Conservation (phyloP, 2,113 vertebrate species). For the Microtus ochrogaster region DNA sequence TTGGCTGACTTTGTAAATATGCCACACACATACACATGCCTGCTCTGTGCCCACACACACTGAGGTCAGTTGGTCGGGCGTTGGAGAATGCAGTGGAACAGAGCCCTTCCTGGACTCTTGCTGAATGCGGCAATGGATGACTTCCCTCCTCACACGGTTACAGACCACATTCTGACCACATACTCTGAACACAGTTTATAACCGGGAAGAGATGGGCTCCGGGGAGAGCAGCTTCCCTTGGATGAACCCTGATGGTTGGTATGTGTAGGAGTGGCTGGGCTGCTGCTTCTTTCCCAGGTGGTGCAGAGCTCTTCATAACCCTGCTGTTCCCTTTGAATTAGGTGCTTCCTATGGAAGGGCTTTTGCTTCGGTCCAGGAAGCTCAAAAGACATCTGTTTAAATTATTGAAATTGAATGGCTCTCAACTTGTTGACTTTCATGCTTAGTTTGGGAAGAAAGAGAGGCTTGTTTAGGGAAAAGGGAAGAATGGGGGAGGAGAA, state of each 20-base stretch:
- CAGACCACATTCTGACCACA: conserved; percentile 42
- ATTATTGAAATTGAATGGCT: conserved; percentile 70
- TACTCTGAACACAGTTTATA: conserved; percentile 38
- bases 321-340: conserved; percentile 64
- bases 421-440: conserved; percentile 70
- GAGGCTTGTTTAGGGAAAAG: conserved; percentile 58
- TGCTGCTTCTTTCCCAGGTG: conserved; percentile 5
- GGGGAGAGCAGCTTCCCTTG: conserved; percentile 68
- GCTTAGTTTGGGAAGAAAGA: conserved; percentile 73
- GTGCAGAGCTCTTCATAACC: conserved; percentile 38
- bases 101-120: conserved; percentile 47
- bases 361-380: conserved; percentile 71
- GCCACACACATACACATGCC: not conserved
- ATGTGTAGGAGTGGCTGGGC: not conserved
- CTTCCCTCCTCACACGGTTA: conserved; percentile 67
- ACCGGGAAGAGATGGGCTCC: conserved; percentile 57
- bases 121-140: conserved; percentile 4
- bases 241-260: conserved; percentile 17
- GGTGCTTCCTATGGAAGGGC: conserved; percentile 49
- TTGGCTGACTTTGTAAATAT: conserved; percentile 1
- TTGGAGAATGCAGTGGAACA: conserved; percentile 49
- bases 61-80: conserved; percentile 79
- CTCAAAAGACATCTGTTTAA: conserved; percentile 74
- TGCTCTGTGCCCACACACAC: conserved; percentile 57
- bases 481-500: not conserved